Evolutionary conservation across 2,797 vertebrate genomes (phyloP).

Genomic region (Loriculus beryllinus): DNA sequence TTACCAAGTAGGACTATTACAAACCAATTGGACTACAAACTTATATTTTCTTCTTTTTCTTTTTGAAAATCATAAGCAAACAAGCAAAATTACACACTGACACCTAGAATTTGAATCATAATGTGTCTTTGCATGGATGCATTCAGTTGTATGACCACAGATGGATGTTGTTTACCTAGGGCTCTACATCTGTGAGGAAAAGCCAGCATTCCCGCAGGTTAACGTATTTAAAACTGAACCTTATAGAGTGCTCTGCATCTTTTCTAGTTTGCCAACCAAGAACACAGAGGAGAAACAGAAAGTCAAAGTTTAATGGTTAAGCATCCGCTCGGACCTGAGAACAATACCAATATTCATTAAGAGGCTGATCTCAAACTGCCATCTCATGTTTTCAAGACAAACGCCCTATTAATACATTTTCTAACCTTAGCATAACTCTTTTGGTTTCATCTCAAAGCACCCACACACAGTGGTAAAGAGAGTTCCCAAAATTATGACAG

Average conservation of each 20-base stretch:
- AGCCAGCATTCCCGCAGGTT: neutral
- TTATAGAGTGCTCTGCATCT: neutral
- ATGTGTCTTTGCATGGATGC: neutral
- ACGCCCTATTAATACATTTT: slow-evolving; percentile 10
- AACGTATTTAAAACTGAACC: neutral
- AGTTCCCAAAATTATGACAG: slow-evolving; percentile 7
- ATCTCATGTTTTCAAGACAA: slow-evolving; percentile 49
- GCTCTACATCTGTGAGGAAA: neutral
- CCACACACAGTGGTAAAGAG: neutral
- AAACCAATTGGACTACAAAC: neutral
- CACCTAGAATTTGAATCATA: neutral
- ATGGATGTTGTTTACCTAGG: fast-evolving
- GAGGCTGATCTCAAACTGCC: neutral
- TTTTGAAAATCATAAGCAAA: neutral
- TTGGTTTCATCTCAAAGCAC: slow-evolving; percentile 14
- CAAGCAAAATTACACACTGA: neutral
- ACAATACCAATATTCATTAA: slow-evolving; percentile 62
- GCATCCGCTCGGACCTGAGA: neutral
- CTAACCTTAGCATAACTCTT: slow-evolving; percentile 52
- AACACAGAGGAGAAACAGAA: neutral
- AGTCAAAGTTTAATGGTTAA: slow-evolving; percentile 5
- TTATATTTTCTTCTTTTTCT: neutral
- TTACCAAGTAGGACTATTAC: neutral
- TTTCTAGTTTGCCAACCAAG: neutral
- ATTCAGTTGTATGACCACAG: neutral